phyloP scores from a whole-genome alignment of 2,888 invertebrate genomes.

The Protonemura montana region DNA sequence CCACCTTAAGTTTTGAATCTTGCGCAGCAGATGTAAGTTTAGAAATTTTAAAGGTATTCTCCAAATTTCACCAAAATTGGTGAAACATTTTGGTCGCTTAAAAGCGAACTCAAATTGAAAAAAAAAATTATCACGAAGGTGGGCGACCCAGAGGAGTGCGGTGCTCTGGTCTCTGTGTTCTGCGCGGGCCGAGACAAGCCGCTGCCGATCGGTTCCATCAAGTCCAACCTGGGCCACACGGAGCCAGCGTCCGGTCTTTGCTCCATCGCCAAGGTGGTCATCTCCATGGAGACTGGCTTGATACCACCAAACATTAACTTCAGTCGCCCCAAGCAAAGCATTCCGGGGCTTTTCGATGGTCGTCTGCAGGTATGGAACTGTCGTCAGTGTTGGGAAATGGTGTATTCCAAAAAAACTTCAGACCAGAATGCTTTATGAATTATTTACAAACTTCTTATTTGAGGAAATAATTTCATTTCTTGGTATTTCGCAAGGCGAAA shows the following conservation, averaged over 20 bases:
- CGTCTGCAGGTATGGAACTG: conserved; percentile 68
- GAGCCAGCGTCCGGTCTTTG: conserved; percentile 61
- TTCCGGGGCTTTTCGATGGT: conserved; percentile 88
- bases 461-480: no score
- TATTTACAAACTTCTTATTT: no score
- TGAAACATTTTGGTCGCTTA: no score
- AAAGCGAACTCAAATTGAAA: not conserved
- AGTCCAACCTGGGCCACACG: conserved; percentile 68
- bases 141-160: conserved; percentile 92
- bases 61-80: no score
- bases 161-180: conserved; percentile 81
- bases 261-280: conserved; percentile 60
- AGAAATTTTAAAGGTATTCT: no score
- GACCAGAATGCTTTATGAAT: no score
- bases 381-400: no score
- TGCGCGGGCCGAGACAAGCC: conserved; percentile 78
- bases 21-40: no score
- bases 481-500: no score
- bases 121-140: conserved; percentile 58
- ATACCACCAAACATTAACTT: conserved; percentile 59
- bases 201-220: conserved; percentile 72
- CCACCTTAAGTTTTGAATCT: no score
- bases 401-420: no score
- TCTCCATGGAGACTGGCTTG: conserved; percentile 62
- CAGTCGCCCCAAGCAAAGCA: conserved; percentile 67